A percentile compares a stretch with the other conserved stretches of the same genome.
Evolutionary conservation across 37 sponge, comb jelly and placozoan genomes (phyloP).

Genomic region (Cliona cf. orientalis): DNA sequence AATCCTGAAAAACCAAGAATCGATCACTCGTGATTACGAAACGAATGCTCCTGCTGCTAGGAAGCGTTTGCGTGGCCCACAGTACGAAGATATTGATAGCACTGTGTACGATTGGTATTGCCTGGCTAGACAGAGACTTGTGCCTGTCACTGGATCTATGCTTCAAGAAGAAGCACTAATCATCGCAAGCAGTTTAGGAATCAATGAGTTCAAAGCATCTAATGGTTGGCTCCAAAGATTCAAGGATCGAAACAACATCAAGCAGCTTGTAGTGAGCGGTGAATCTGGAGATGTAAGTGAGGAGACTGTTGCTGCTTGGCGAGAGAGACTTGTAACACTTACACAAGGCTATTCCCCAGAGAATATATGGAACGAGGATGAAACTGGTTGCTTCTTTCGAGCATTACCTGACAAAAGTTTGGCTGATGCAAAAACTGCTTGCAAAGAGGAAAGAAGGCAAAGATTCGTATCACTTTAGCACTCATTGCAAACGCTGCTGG

Average conservation of each 20-base stretch:
- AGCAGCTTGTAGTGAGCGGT: slow-evolving; percentile 32
- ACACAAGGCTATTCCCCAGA: slow-evolving; percentile 16
- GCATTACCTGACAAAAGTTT: background rate
- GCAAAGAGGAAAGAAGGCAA: background rate
- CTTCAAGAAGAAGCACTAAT: slow-evolving; percentile 27
- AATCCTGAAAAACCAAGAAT: too few species aligned
- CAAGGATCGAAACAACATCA: slow-evolving; percentile 50
- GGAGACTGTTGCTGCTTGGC: slow-evolving; percentile 38
- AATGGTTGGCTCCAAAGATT: slow-evolving; percentile 68
- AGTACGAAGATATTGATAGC: too few species aligned
- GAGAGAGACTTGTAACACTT: slow-evolving; percentile 17
- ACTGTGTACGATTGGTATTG: too few species aligned
- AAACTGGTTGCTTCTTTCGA: slow-evolving; percentile 44
- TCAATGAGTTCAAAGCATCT: slow-evolving; percentile 35
- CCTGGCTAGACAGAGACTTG: too few species aligned
- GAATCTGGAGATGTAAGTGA: slow-evolving; percentile 39
- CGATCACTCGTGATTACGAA: too few species aligned
- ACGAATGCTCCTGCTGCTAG: too few species aligned
- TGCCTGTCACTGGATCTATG: slow-evolving; percentile 34
- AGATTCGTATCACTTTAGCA: background rate
- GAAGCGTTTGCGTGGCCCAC: too few species aligned
- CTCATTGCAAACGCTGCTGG: slow-evolving; percentile 50
- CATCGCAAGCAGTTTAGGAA: slow-evolving; percentile 3
- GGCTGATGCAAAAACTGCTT: background rate
- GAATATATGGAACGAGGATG: slow-evolving; percentile 53